Conservation (phyloP, 2,113 vertebrate species). For the Panthera tigris region DNA sequence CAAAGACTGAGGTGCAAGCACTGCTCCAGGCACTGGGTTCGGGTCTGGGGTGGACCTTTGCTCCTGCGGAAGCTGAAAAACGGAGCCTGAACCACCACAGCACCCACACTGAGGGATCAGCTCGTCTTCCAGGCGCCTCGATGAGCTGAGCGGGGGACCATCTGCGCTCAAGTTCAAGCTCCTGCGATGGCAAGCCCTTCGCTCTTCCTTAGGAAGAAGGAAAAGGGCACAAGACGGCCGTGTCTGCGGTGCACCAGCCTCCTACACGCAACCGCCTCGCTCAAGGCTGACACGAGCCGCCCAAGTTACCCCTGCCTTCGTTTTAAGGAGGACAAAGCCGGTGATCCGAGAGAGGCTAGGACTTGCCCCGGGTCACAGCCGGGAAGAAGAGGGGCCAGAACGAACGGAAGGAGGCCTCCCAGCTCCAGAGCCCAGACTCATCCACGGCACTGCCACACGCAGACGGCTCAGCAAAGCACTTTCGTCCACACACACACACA, state of each 20-base stretch:
- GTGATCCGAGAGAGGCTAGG: background rate
- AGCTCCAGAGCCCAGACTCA: background rate
- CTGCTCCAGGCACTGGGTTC: background rate
- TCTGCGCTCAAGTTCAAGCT: slow-evolving; percentile 37
- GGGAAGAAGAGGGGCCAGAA: background rate
- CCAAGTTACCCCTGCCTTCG: too few relatives aligned
- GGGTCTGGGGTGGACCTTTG: background rate
- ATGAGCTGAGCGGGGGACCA: background rate
- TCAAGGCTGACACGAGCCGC: rapidly evolving
- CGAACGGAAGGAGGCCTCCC: background rate
- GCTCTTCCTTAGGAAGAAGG: background rate
- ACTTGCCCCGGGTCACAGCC: background rate
- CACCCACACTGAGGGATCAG: background rate
- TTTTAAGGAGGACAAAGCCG: background rate
- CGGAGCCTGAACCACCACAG: background rate
- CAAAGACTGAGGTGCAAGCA: too few relatives aligned
- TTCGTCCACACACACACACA: background rate
- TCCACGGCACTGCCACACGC: too few relatives aligned
- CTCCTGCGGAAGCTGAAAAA: background rate
- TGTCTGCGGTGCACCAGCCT: background rate
- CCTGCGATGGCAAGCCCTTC: background rate
- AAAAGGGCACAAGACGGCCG: background rate
- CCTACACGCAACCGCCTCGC: rapidly evolving
- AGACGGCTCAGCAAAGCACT: background rate
- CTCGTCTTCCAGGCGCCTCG: background rate